Evolutionary conservation across 2,888 invertebrate species (phyloP).

Genomic region (Apantesis nais): DNA sequence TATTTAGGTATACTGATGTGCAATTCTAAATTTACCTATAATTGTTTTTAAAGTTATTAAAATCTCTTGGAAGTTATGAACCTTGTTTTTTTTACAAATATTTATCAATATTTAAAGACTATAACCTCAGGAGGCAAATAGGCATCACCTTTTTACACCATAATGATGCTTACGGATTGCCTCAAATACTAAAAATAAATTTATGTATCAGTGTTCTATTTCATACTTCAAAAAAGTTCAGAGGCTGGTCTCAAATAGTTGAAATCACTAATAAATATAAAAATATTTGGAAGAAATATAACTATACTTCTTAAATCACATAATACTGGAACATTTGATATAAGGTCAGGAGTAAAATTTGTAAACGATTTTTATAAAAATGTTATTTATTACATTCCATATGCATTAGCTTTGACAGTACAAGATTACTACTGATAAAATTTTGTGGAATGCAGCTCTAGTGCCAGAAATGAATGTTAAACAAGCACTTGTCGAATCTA

Average conservation of each 20-base stretch:
- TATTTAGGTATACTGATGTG: conserved; percentile 47
- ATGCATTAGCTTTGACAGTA: not conserved
- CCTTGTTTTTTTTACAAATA: conserved; percentile 36
- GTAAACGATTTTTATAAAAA: not conserved
- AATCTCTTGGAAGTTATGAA: conserved; percentile 49
- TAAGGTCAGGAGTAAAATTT: not conserved
- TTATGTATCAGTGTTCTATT: no score
- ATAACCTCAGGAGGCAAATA: no score
- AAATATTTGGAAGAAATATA: no score
- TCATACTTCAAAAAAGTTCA: no score
- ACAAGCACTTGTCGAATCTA: no score
- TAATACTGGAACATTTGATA: not conserved
- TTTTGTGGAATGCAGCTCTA: not conserved
- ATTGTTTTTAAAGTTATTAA: conserved; percentile 52
- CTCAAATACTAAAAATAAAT: no score
- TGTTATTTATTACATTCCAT: not conserved
- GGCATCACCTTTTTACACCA: no score
- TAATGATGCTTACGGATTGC: no score
- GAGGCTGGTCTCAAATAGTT: no score
- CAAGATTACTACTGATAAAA: not conserved
- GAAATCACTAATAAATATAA: no score
- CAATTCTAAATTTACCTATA: conserved; percentile 50
- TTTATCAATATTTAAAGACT: not conserved
- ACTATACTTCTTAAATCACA: no score
- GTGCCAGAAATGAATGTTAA: not conserved